Conservation (phyloP, 1,140 invertebrate species). For the Drosophila nannoptera region DNA sequence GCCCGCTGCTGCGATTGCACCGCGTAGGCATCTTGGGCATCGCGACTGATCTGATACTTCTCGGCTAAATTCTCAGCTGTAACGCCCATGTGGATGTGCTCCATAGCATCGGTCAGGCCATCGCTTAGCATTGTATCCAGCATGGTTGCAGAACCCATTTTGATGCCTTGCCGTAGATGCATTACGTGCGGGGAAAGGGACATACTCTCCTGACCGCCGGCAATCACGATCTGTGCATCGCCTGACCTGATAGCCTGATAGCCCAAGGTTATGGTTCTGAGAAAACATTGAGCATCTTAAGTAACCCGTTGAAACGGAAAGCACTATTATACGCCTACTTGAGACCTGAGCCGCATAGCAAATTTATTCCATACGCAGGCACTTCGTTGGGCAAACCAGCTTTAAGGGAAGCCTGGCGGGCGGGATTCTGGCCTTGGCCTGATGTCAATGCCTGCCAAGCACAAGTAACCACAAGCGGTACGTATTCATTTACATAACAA, state of each 20-base stretch:
- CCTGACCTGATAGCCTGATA: slow-evolving; percentile 86
- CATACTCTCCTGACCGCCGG: slow-evolving; percentile 94
- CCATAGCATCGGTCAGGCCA: slow-evolving; percentile 90
- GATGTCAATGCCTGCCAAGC: slow-evolving; percentile 83
- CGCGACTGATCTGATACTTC: slow-evolving; percentile 84
- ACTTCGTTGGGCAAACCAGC: slow-evolving; percentile 87
- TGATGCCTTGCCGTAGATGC: slow-evolving; percentile 84
- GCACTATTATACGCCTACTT: slow-evolving; percentile 81
- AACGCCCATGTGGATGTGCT: slow-evolving; percentile 90
- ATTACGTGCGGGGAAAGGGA: slow-evolving; percentile 87
- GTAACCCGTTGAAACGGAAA: neutral
- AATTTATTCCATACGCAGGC: slow-evolving; percentile 89
- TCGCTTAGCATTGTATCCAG: slow-evolving; percentile 87
- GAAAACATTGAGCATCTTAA: neutral
- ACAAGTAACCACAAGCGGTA: neutral
- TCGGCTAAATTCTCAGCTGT: slow-evolving; percentile 92
- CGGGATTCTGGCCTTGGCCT: slow-evolving; percentile 92
- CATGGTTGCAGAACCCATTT: slow-evolving; percentile 85
- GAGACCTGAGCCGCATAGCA: slow-evolving; percentile 93
- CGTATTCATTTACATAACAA: slow-evolving; percentile 52
- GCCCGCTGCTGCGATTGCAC: slow-evolving; percentile 86
- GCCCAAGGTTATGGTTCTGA: slow-evolving; percentile 85
- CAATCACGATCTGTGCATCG: slow-evolving; percentile 86
- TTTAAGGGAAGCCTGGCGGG: slow-evolving; percentile 87
- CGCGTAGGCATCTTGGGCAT: slow-evolving; percentile 89